These are phyloP conservation scores for Belgica antarctica DNA, from an alignment of 2,888 invertebrate genomes.

Conservation along the genomic window DNA sequence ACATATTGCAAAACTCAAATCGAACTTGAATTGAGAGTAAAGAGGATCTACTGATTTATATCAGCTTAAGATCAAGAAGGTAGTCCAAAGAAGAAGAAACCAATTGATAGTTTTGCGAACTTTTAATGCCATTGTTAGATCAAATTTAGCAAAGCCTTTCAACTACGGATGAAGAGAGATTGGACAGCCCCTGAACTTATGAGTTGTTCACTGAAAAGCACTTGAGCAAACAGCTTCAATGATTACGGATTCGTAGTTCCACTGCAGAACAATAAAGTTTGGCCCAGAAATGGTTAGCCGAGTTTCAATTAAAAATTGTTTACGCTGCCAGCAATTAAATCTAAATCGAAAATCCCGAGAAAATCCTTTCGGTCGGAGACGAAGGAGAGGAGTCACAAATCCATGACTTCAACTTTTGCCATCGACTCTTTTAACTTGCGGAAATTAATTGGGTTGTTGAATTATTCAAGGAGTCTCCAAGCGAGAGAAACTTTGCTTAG, in stretches of 20 bases:
- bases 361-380: too few relatives aligned
- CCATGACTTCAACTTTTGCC: not conserved
- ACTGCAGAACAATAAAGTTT: not conserved
- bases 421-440: slow-evolving; percentile 10
- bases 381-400: not conserved
- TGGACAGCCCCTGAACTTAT: not conserved
- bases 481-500: not conserved
- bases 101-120: not conserved
- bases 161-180: not conserved
- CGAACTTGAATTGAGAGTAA: too few relatives aligned
- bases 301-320: slow-evolving; percentile 11
- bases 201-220: not conserved
- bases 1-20: too few relatives aligned
- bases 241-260: not conserved
- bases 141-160: not conserved
- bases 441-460: slow-evolving; percentile 10
- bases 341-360: too few relatives aligned
- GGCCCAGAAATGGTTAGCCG: not conserved
- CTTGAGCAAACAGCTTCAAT: not conserved
- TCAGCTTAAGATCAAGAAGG: too few relatives aligned
- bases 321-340: not conserved
- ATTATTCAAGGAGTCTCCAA: not conserved
- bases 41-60: too few relatives aligned
- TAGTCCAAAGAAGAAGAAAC: too few relatives aligned
- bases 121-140: not conserved